Evolutionary conservation across 2,113 vertebrate species (phyloP).

Genomic region (Labeo rohita): DNA sequence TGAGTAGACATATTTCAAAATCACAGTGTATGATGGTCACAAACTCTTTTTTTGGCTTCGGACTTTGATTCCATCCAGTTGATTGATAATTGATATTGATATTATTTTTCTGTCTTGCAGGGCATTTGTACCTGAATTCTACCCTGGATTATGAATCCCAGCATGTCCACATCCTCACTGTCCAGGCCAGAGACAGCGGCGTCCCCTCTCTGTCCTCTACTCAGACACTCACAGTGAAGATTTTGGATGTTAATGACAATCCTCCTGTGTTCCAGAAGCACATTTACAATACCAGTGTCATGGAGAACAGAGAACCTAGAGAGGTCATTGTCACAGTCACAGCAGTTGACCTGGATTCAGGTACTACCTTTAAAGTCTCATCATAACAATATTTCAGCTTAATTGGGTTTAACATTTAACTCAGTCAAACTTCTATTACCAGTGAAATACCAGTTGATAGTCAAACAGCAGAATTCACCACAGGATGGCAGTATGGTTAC

Average conservation of each 20-base stretch:
- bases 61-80: too few species aligned
- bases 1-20: too few species aligned
- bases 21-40: too few species aligned
- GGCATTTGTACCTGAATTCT: conserved; percentile 78
- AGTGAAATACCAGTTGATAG: background rate
- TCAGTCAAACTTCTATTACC: too few species aligned
- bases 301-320: conserved; percentile 84
- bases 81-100: too few species aligned
- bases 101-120: conserved; percentile 63
- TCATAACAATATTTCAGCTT: background rate
- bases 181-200: conserved; percentile 81
- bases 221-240: conserved; percentile 81
- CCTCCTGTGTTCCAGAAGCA: conserved; percentile 77
- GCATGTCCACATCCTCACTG: conserved; percentile 73
- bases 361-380: conserved; percentile 64
- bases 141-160: conserved; percentile 83
- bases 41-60: too few species aligned
- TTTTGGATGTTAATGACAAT: conserved; percentile 88
- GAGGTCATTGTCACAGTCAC: conserved; percentile 78
- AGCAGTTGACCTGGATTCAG: conserved; percentile 85
- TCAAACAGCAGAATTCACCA: background rate
- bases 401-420: background rate
- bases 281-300: conserved; percentile 77
- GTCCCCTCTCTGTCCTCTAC: conserved; percentile 80
- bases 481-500: conserved; percentile 70